Evolutionary conservation across 2,113 vertebrate genomes (phyloP).

Genomic region (Ellobius talpinus): DNA sequence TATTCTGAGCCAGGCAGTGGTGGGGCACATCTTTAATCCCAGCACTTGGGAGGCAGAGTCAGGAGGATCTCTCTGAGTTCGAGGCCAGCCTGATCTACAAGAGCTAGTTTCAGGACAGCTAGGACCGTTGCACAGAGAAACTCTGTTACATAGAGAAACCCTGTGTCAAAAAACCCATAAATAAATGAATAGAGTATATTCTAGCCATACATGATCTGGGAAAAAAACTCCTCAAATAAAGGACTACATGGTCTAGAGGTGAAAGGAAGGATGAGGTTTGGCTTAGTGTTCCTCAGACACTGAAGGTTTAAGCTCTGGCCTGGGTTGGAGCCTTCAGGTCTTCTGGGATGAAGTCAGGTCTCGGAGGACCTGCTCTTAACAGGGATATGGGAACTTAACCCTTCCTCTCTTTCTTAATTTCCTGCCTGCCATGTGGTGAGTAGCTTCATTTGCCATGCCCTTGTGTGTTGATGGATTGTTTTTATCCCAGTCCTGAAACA

Average conservation of each 20-base stretch:
- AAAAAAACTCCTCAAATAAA: not conserved
- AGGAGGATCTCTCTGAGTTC: no score
- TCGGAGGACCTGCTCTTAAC: not conserved
- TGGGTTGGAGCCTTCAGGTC: not conserved
- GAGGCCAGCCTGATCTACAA: no score
- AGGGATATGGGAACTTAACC: accelerated
- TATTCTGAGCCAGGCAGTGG: no score
- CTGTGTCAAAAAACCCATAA: no score
- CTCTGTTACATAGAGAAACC: no score
- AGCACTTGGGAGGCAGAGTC: no score
- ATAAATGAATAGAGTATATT: no score
- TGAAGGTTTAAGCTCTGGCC: not conserved
- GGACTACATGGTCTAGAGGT: not conserved
- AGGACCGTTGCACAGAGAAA: no score
- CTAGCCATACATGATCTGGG: accelerated
- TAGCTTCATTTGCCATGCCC: not conserved
- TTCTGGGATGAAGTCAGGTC: not conserved
- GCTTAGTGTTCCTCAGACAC: not conserved
- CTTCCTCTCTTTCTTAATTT: not conserved
- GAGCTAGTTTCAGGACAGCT: no score
- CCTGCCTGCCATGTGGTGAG: not conserved
- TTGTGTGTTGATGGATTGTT: no score
- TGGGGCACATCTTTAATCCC: no score
- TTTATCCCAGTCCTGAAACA: not conserved
- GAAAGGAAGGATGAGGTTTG: not conserved